Base-by-base conservation (phyloP, 2,797 vertebrate genomes). In the Myripristis murdjan region DNA sequence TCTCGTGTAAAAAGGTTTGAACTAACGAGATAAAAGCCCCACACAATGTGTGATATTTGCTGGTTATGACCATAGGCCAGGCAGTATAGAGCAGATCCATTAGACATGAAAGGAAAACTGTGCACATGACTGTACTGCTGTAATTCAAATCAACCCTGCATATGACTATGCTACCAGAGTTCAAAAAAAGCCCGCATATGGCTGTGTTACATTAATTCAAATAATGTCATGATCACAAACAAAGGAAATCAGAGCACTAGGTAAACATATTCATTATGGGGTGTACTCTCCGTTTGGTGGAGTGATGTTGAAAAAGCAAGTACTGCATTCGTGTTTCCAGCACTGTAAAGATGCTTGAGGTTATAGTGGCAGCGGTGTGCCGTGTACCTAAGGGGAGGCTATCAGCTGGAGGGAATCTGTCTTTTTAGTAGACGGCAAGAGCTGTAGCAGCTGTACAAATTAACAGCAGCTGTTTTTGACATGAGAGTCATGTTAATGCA, bases 21-120 rank as follows among this genome's bases (percentile, higher is more conserved):
- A 79, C 69, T 35, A 31, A 55, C 11, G 43, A 67, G 77, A 87
- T 87, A 76, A 89, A 88, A 88, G 73, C 63, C 14, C 51, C 75
- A 20, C 35, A 64, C 67, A 61, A 63, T 64, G 51, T 49, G 80
- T 68, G 69, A 70, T 79, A 56, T 75, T 79, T 71, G 39, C 49
- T 26, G 20, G 31, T 37, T 63, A 3, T 37, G 70, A 72, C 67
- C 72, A n/a, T 7, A 33, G 64, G 63, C 64, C 70, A 64, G n/a
- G 39, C 20, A 23, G 60, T 35, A 65, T 63, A 64, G 26, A 62
- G 58, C 35, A 41, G 60, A 74, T n/a, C 66, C 58, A 61, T 16
- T 4, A 44, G 28, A 6, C 57, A 77, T 73, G 43, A 65, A 82
- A 82, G 77, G 62, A 31, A 60, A 78, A 52, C 14, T 58, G 51